A percentile compares a stretch with the other conserved stretches of the same genome.
phyloP scores from a whole-genome alignment of 2,888 invertebrate species.

The Nemoura dubitans region DNA sequence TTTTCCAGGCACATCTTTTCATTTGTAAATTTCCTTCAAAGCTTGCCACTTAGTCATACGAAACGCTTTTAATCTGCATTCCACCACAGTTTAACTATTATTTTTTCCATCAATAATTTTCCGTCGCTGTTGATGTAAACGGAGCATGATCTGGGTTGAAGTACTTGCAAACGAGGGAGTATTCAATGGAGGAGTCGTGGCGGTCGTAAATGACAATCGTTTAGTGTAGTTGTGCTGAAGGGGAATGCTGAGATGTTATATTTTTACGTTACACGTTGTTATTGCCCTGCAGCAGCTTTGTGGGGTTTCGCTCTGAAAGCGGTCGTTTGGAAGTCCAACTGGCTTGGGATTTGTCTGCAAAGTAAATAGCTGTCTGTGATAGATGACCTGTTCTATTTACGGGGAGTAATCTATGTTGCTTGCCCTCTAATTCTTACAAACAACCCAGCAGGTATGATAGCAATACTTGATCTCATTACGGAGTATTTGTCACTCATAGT shows the following conservation, averaged over 20 bases:
- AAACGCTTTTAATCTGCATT: too few species aligned
- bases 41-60: too few species aligned
- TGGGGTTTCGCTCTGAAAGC: background rate
- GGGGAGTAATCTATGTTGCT: too few species aligned
- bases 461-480: too few species aligned
- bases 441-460: too few species aligned
- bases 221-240: background rate
- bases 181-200: background rate
- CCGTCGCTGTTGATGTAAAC: background rate
- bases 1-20: too few species aligned
- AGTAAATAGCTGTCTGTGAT: too few species aligned
- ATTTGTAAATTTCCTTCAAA: too few species aligned
- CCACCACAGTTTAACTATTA: too few species aligned
- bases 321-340: background rate
- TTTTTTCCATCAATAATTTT: background rate
- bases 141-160: background rate
- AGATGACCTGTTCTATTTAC: too few species aligned
- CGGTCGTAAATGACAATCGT: slow-evolving; percentile 26
- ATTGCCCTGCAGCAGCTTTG: background rate
- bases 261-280: slow-evolving; percentile 36
- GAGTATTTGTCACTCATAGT: background rate
- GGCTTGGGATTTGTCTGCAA: background rate
- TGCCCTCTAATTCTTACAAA: too few species aligned
- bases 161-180: background rate
- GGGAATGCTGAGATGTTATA: background rate